Percentiles rank a stretch among this genome's conserved stretches.
Evolutionary conservation across 2,888 invertebrate species (phyloP).

Genomic region (Aplocera efformata): DNA sequence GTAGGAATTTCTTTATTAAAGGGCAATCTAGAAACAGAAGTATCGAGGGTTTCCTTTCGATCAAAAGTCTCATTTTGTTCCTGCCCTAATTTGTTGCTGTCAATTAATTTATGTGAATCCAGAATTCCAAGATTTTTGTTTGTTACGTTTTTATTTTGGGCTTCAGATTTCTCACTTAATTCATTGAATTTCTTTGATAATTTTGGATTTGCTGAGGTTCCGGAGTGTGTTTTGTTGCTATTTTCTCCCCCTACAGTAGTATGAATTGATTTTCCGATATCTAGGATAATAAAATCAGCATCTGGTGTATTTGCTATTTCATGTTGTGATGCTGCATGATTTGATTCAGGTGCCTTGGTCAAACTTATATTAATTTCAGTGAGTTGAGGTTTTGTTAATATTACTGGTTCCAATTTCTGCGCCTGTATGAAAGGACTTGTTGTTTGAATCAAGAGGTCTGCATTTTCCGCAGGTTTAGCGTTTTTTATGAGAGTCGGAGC

Average conservation of each 20-base stretch:
- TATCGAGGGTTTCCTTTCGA: not conserved
- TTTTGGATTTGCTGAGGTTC: conserved; percentile 10
- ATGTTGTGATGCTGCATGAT: not conserved
- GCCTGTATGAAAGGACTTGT: not conserved
- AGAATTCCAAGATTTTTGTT: not conserved
- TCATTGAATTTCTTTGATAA: not conserved
- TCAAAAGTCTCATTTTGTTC: not conserved
- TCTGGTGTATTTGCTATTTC: not conserved
- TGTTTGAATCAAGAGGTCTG: conserved; percentile 1
- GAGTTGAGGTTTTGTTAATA: not conserved
- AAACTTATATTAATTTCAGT: no score
- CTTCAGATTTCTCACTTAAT: conserved; percentile 4
- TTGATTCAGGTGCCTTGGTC: no score
- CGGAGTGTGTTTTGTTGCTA: conserved; percentile 11
- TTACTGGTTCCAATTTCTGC: not conserved
- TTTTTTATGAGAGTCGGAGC: not conserved
- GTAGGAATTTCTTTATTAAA: not conserved
- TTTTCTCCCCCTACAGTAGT: conserved; percentile 3
- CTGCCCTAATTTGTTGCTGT: no score
- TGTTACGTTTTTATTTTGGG: not conserved
- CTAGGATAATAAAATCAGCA: not conserved
- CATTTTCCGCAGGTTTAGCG: not conserved
- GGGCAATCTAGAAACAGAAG: not conserved
- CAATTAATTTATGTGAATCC: no score
- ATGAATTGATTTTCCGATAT: conserved; percentile 2